Conservation (phyloP, 2,113 vertebrate genomes). For the Nesospiza acunhae region DNA sequence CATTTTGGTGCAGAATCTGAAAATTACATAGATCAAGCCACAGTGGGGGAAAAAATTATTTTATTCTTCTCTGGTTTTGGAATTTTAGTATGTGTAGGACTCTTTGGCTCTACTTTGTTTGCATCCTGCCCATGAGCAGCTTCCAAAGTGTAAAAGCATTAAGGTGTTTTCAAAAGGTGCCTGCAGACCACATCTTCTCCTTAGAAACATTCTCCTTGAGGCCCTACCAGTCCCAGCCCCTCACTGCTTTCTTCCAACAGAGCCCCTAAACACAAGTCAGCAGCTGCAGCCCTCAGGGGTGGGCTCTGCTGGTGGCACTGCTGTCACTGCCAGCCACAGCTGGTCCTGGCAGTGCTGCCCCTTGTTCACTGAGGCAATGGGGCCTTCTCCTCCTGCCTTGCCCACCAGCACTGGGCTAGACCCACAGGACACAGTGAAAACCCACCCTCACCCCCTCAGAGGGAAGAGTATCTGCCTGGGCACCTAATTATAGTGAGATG, state of each 20-base stretch:
- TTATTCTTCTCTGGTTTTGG: background rate
- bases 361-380: background rate
- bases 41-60: background rate
- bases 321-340: background rate
- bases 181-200: background rate
- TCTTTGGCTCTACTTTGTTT: background rate
- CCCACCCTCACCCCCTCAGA: background rate
- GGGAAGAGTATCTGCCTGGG: background rate
- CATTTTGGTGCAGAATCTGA: background rate
- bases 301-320: background rate
- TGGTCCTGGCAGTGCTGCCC: background rate
- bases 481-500: constrained; percentile 25
- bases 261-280: background rate
- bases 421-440: background rate
- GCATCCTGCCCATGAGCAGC: background rate
- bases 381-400: background rate
- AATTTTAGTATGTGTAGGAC: background rate
- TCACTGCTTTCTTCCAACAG: background rate
- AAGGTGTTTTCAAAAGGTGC: background rate
- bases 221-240: background rate
- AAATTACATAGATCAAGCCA: background rate
- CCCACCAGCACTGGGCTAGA: background rate
- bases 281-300: background rate
- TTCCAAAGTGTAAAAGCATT: background rate
- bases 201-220: background rate